Evolutionary conservation across 2,888 invertebrate species (phyloP), one percentile per base, ranked within the genome.

Genomic region (Sphaerophoria rueppellii): DNA sequence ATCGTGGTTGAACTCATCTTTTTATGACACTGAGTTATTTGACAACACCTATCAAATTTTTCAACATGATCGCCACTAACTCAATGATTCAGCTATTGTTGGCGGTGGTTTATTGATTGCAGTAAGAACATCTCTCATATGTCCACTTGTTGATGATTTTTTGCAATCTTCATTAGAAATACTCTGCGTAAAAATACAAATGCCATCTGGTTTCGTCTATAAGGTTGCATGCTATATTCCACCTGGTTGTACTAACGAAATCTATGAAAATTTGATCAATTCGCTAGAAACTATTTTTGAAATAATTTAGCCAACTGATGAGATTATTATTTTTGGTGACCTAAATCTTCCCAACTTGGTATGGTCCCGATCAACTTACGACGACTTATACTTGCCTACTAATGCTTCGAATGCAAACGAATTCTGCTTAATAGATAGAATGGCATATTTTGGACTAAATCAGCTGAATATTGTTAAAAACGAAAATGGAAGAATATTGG

Each of bases 101-200:
- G n/a, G n/a, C n/a, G n/a, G n/a, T n/a, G n/a, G n/a, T n/a, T n/a
- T n/a, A n/a, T n/a, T n/a, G n/a, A n/a, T n/a, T n/a, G n/a, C n/a
- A n/a, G n/a, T n/a, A n/a, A n/a, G n/a, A n/a, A n/a, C n/a, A n/a
- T n/a, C n/a, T n/a, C n/a, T n/a, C n/a, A n/a, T n/a, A n/a, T n/a
- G n/a, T n/a, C n/a, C n/a, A n/a, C n/a, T n/a, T n/a, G n/a, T n/a
- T n/a, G n/a, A n/a, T n/a, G n/a, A n/a, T n/a, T n/a, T n/a, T n/a
- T n/a, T n/a, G n/a, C n/a, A n/a, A n/a, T n/a, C n/a, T n/a, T n/a
- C n/a, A n/a, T n/a, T n/a, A n/a, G n/a, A n/a, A n/a, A n/a, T n/a
- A n/a, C n/a, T n/a, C n/a, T n/a, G n/a, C n/a, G n/a, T 54, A 32
- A 54, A 54, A 32, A 54, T 54, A 54, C 1, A 54, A 54, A 54